Evolutionary conservation across 2,113 vertebrate species (phyloP), one percentile per base, ranked within the genome.

Genomic region (Oncorhynchus tshawytscha): DNA sequence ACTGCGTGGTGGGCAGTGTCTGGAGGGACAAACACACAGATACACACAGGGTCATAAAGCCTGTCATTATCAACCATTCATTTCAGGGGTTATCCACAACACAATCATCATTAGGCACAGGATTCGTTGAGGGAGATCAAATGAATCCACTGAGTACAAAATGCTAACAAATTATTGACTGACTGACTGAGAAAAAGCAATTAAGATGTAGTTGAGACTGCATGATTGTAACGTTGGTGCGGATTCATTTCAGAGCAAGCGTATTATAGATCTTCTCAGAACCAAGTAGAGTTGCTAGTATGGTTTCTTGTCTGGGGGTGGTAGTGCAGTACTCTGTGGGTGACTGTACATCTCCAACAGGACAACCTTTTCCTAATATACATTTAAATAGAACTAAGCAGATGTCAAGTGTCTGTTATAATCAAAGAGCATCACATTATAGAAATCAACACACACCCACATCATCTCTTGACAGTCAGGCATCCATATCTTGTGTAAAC

Each of bases 1-100:
- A 99, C 54, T 96, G 96, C 0, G 96, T 96, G 2, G 94, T 97
- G 74, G 97, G 96, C 88, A 99, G 92, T 0, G 97, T 97, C 98
- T 99, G 86, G 15, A 86, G 71, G 81, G 27, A 74, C n/a, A 80
- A 0, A 83, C 59, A 72, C 39, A 45, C 39, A 45, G 39, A 45
- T 9, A 9, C 39, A 39, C 8, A 9, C 39, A 9, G 8, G 7
- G 9, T 45, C 9, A 45, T 11, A 45, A 34, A 57, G 25, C 67
- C 24, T 34, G 45, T 70, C 67, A 22, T 39, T 70, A 5, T 67
- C 54, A 70, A 24, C 31, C n/a, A 75, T 39, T 27, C 2, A 29
- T 45, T 34, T 68, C 67, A 8, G 29, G 5, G 18, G 29, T 31
- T 12, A 67, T 60, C 39, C 7, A 39, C 78, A 71, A 13, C 67